Evolutionary conservation across 1,140 invertebrate species (phyloP).

Genomic region (Drosophila ironensis): DNA sequence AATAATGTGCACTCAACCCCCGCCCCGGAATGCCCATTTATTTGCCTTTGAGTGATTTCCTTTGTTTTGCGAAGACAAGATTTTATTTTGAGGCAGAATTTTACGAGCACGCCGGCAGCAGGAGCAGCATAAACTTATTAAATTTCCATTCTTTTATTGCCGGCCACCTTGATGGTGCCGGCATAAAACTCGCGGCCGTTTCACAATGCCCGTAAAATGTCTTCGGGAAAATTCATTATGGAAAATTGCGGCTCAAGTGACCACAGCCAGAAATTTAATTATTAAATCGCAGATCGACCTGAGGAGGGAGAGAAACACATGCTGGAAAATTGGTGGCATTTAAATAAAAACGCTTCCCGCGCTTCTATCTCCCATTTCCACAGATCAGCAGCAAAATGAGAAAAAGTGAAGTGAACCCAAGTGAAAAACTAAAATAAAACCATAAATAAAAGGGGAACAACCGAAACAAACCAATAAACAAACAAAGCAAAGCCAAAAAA

Average conservation of each 20-base stretch:
- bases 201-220: conserved; percentile 49
- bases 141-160: conserved; percentile 67
- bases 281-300: conserved; percentile 34
- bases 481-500: too few relatives aligned
- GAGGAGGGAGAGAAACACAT: conserved; percentile 3
- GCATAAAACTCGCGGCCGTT: conserved; percentile 58
- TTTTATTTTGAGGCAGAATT: conserved; percentile 25
- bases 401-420: conserved; percentile 25
- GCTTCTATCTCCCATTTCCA: not conserved
- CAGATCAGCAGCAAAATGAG: conserved; percentile 33
- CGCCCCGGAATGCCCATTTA: conserved; percentile 15
- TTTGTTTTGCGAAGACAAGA: conserved; percentile 52
- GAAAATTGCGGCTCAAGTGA: conserved; percentile 37
- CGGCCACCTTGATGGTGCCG: conserved; percentile 13
- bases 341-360: not conserved
- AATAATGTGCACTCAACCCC: conserved; percentile 42
- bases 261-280: conserved; percentile 47
- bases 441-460: conserved; percentile 24
- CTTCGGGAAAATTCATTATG: conserved; percentile 41
- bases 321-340: conserved; percentile 24
- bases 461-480: conserved; percentile 27
- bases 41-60: conserved; percentile 68
- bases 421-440: conserved; percentile 25
- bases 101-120: conserved; percentile 58
- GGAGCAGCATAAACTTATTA: conserved; percentile 55